Conservation (phyloP, 2,113 vertebrate species). For the Etheostoma spectabile region DNA sequence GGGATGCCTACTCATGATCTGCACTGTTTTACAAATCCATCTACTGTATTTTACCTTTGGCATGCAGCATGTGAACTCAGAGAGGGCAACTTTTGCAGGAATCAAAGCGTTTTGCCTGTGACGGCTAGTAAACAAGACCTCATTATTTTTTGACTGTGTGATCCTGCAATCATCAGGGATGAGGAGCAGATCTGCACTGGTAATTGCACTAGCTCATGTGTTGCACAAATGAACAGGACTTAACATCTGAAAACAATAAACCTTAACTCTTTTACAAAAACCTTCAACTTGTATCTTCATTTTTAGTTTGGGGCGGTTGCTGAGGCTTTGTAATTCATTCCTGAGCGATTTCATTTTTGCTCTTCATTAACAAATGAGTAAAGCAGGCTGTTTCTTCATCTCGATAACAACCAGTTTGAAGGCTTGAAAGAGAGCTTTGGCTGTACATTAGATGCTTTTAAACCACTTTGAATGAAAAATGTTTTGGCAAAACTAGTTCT, state of each 20-base stretch:
- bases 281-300: slow-evolving; percentile 23
- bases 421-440: slow-evolving; percentile 8
- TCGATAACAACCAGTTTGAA: slow-evolving; percentile 8
- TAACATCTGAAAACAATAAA: slow-evolving; percentile 26
- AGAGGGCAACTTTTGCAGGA: slow-evolving; percentile 54
- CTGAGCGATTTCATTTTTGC: slow-evolving; percentile 17
- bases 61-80: slow-evolving; percentile 32
- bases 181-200: slow-evolving; percentile 53
- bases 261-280: slow-evolving; percentile 12
- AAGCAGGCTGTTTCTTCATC: slow-evolving; percentile 21
- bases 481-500: slow-evolving; percentile 4
- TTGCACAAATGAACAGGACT: slow-evolving; percentile 45
- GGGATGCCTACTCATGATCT: slow-evolving; percentile 47
- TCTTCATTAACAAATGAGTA: not conserved
- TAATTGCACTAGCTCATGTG: slow-evolving; percentile 56
- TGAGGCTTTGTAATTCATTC: slow-evolving; percentile 5
- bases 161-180: slow-evolving; percentile 65
- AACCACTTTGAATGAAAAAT: slow-evolving; percentile 5
- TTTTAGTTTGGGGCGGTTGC: slow-evolving; percentile 11
- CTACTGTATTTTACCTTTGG: slow-evolving; percentile 60
- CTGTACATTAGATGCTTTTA: slow-evolving; percentile 19
- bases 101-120: slow-evolving; percentile 65
- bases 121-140: slow-evolving; percentile 69
- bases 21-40: slow-evolving; percentile 58
- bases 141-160: slow-evolving; percentile 71